These are phyloP conservation scores for Dinocampus coccinellae DNA, from an alignment of 2,888 invertebrate genomes.

Conservation along the genomic window DNA sequence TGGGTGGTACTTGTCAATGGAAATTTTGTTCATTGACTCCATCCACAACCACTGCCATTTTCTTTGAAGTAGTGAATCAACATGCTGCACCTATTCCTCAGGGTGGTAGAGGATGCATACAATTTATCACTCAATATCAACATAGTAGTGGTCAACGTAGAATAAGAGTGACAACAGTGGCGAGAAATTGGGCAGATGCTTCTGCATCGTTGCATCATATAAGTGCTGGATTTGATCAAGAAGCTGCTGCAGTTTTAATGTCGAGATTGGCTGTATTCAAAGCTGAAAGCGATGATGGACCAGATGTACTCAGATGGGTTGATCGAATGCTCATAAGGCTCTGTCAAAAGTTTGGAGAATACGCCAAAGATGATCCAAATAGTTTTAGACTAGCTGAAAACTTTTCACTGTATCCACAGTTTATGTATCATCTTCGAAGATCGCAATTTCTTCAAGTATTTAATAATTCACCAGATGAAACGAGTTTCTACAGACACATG, in stretches of 20 bases:
- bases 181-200: conserved; percentile 99
- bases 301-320: conserved; percentile 98
- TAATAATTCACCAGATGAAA: conserved; percentile 99
- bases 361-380: conserved; percentile 96
- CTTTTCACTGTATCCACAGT: conserved; percentile 98
- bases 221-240: conserved; percentile 97
- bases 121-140: conserved; percentile 98
- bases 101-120: conserved; percentile 96
- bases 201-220: conserved; percentile 90
- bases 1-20: conserved; percentile 98
- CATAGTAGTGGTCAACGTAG: conserved; percentile 96
- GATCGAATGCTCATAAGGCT: conserved; percentile 97
- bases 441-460: conserved; percentile 99
- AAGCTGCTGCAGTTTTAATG: conserved; percentile 98
- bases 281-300: conserved; percentile 95
- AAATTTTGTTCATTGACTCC: conserved; percentile 96
- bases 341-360: conserved; percentile 99
- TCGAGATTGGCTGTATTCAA: conserved; percentile 95
- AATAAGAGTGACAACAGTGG: conserved; percentile 95
- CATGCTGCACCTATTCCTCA: conserved; percentile 95
- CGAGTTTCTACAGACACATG: conserved; percentile 98
- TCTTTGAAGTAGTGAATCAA: conserved; percentile 97
- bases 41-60: conserved; percentile 91
- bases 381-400: conserved; percentile 96
- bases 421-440: conserved; percentile 98